Evolutionary conservation across 2,113 vertebrate genomes (phyloP).

Genomic region (Ophthalmolycus amberensis): DNA sequence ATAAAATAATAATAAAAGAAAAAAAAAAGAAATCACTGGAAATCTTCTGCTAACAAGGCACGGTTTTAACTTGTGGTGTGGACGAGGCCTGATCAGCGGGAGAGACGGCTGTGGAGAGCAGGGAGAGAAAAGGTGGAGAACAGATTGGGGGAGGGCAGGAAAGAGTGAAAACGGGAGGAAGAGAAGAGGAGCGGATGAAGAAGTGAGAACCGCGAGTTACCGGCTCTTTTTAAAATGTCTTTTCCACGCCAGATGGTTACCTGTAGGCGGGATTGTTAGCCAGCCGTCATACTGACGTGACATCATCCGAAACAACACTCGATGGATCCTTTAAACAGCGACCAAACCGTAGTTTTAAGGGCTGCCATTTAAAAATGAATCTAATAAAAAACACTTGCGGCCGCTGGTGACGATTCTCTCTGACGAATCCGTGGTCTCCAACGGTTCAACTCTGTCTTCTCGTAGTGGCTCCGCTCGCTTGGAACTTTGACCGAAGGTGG

Average conservation of each 20-base stretch:
- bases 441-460: too few relatives aligned
- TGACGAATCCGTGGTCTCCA: too few relatives aligned
- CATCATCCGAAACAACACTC: too few relatives aligned
- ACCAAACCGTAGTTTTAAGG: not conserved
- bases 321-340: too few relatives aligned
- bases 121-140: not conserved
- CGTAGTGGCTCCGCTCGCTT: not conserved
- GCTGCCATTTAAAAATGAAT: too few relatives aligned
- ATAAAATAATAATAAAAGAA: slow-evolving; percentile 3
- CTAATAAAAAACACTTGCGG: too few relatives aligned
- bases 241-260: too few relatives aligned
- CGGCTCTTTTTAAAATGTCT: too few relatives aligned
- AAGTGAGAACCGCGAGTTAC: not conserved
- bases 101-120: not conserved
- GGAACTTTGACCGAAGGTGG: not conserved
- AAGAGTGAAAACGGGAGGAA: not conserved
- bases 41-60: slow-evolving; percentile 54
- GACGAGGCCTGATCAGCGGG: not conserved
- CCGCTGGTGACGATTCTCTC: too few relatives aligned
- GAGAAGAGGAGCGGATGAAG: not conserved
- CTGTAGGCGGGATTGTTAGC: too few relatives aligned
- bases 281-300: too few relatives aligned
- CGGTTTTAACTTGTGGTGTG: slow-evolving; percentile 43
- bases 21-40: slow-evolving; percentile 46
- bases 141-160: not conserved